Evolutionary conservation across 2,888 invertebrate genomes (phyloP).

Genomic region (Caenorhabditis imperialis): DNA sequence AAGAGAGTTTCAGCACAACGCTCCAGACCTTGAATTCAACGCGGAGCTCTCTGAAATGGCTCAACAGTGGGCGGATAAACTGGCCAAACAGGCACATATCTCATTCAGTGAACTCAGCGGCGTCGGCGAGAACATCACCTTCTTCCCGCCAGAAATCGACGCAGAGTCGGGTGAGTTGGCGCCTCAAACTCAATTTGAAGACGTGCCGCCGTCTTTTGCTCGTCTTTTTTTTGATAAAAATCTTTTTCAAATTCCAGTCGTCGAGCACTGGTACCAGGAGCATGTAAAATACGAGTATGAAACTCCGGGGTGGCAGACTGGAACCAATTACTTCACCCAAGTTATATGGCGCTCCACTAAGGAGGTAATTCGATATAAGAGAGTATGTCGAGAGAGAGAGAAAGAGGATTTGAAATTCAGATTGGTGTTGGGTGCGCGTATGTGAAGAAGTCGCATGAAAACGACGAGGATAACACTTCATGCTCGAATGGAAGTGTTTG

Average conservation of each 20-base stretch:
- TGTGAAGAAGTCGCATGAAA: constrained; percentile 47
- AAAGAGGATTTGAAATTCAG: constrained; percentile 51
- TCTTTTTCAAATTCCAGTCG: constrained; percentile 46
- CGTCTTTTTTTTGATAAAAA: neutral
- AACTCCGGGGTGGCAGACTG: constrained; percentile 76
- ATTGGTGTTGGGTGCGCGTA: constrained; percentile 67
- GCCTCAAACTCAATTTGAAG: constrained; percentile 43
- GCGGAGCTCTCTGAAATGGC: constrained; percentile 78
- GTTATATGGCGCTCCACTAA: constrained; percentile 80
- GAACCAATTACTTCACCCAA: constrained; percentile 80
- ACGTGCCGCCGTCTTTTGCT: constrained; percentile 16
- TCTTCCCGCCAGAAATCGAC: constrained; percentile 72
- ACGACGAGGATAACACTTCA: constrained; percentile 50
- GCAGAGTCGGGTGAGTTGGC: constrained; percentile 58
- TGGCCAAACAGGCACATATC: constrained; percentile 77
- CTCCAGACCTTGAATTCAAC: constrained; percentile 75
- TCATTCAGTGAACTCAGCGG: constrained; percentile 69
- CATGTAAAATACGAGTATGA: constrained; percentile 76
- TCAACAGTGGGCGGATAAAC: constrained; percentile 80
- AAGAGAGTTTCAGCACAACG: constrained; percentile 35
- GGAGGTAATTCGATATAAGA: constrained; percentile 71
- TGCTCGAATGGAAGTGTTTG: constrained; percentile 52
- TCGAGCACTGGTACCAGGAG: constrained; percentile 74
- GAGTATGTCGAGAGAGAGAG: neutral
- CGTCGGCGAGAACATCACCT: constrained; percentile 77